Evolutionary conservation across 2,113 vertebrate species (phyloP), one percentile per base, ranked within the genome.

Genomic region (Platycercus adscitus): DNA sequence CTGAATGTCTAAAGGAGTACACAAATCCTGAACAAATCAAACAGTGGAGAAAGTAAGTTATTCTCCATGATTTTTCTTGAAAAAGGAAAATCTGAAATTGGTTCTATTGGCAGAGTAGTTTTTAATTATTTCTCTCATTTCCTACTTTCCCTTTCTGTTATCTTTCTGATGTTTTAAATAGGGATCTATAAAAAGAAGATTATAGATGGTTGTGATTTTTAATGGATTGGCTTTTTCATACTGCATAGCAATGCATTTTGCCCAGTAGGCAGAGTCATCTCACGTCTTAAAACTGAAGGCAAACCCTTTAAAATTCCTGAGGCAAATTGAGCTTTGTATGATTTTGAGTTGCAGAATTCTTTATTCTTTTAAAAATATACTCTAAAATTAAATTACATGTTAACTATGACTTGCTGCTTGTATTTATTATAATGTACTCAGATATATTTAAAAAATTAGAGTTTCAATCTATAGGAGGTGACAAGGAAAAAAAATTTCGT

Each of bases 11-110:
- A 83, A 99, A 99, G 97, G 99, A 99, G 78, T 99, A 99, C 79
- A 98, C 99, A 83, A 99, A 99, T 96, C 99, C 99, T 17, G 99
- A 99, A 70, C 99, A 97, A 91, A 99, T 99, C 90, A 99, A 99
- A 77, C 99, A 99, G 72, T 99, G 99, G 99, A 98, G 99, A 96
- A 99, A 99, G 99, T 99, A 94, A 98, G 98, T 97, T 75, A 50
- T 14, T 79, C 23, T 73, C 4, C 15, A 5, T n/a, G n/a, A n/a
- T 35, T 66, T 63, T 60, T 43, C 50, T 58, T 53, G 17, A 35
- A 84, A 63, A 52, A 19, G 4, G 2, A 37, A 55, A 72, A 79
- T 53, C 15, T 33, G 1, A 68, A 68, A 8, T 68, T 73, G 13
- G 4, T 88, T 75, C 17, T 33, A 7, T 43, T 61, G 52, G 17